Evolutionary conservation across 2,888 invertebrate species (phyloP).

Genomic region (Schizotus pectinicornis): DNA sequence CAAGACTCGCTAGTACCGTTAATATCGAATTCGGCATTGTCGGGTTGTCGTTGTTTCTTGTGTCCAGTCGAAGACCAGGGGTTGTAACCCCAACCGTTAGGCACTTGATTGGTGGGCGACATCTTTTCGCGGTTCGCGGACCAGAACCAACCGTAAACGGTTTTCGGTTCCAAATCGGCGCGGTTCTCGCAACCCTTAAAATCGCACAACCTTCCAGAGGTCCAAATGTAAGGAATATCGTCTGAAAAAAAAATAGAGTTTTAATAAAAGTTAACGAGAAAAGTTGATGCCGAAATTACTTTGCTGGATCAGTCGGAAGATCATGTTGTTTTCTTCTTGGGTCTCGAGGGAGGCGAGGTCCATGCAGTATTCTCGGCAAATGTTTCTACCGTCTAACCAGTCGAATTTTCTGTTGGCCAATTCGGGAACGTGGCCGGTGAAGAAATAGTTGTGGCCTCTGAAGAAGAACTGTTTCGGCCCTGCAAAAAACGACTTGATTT

Average conservation of each 20-base stretch:
- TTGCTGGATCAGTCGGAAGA: conserved; percentile 86
- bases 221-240: conserved; percentile 93
- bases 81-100: conserved; percentile 80
- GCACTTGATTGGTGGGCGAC: conserved; percentile 77
- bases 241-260: conserved; percentile 66
- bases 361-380: conserved; percentile 93
- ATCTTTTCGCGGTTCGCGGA: conserved; percentile 88
- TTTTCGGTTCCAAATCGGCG: conserved; percentile 85
- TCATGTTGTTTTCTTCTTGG: conserved; percentile 88
- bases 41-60: conserved; percentile 87
- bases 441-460: conserved; percentile 88
- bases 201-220: conserved; percentile 89
- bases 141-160: conserved; percentile 91
- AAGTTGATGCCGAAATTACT: conserved; percentile 62
- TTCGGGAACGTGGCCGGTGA: conserved; percentile 79
- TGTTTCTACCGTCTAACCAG: conserved; percentile 90
- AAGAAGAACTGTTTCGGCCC: conserved; percentile 91
- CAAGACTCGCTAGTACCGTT: conserved; percentile 89
- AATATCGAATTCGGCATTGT: conserved; percentile 90
- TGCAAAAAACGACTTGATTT: conserved; percentile 58
- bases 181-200: conserved; percentile 92
- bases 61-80: conserved; percentile 92
- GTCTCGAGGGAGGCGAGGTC: conserved; percentile 88
- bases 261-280: conserved; percentile 8
- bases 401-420: conserved; percentile 83